Conservation (phyloP, 2,888 invertebrate genomes). For the Yponomeuta malinellus region DNA sequence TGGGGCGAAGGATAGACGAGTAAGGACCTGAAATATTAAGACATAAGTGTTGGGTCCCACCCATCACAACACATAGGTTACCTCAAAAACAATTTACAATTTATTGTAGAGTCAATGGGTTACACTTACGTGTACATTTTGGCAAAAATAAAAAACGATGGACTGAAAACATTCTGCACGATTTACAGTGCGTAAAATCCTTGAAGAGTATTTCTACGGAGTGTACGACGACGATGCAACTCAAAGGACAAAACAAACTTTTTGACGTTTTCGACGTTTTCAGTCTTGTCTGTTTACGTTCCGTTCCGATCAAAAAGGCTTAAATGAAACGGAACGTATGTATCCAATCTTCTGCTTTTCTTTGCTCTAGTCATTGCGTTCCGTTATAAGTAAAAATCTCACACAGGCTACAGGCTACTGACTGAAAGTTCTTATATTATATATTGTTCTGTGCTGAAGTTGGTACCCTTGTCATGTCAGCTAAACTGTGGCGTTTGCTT, state of each 20-base stretch:
- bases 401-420: no score
- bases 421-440: no score
- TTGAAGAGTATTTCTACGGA: not conserved
- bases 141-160: constrained; percentile 24
- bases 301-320: not conserved
- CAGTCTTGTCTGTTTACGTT: not conserved
- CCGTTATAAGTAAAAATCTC: not conserved
- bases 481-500: no score
- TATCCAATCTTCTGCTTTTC: not conserved
- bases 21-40: constrained; percentile 31
- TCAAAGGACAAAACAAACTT: not conserved
- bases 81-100: not conserved
- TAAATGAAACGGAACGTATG: not conserved
- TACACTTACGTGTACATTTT: constrained; percentile 28
- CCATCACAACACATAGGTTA: constrained; percentile 7
- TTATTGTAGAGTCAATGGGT: not conserved
- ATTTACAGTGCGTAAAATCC: not conserved
- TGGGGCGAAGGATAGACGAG: constrained; percentile 15
- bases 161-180: constrained; percentile 27
- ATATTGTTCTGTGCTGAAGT: no score
- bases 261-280: not conserved
- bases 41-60: constrained; percentile 9
- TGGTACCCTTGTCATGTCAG: no score
- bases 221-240: not conserved
- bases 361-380: not conserved